phyloP scores from a whole-genome alignment of 2,888 invertebrate genomes.

The Aphodius sticticus region DNA sequence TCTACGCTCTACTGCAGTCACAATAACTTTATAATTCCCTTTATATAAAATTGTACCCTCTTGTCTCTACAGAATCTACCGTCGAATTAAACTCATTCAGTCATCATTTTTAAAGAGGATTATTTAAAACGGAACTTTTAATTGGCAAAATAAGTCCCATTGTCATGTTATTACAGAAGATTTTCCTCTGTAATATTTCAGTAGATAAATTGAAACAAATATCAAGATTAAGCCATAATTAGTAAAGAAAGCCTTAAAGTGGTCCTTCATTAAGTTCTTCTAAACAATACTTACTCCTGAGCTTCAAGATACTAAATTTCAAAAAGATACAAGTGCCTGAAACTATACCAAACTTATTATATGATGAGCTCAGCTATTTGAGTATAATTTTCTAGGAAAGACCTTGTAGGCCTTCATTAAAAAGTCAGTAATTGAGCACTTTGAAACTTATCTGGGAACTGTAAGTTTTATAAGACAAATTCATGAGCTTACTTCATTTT shows the following conservation, averaged over 20 bases:
- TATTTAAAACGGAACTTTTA: not conserved
- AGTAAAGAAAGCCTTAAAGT: not conserved
- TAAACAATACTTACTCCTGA: not conserved
- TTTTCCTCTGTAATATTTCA: not conserved
- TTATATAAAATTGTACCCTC: too few relatives aligned
- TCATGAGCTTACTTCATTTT: too few relatives aligned
- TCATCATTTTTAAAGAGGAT: not conserved
- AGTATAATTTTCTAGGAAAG: not conserved
- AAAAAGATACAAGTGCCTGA: not conserved
- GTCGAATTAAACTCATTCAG: not conserved
- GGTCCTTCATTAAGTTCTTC: not conserved
- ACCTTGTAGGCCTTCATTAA: not conserved
- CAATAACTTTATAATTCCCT: too few relatives aligned
- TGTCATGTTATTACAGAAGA: not conserved
- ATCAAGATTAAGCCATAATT: not conserved
- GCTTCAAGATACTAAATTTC: not conserved
- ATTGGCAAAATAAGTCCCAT: not conserved
- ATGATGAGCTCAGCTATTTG: too few relatives aligned
- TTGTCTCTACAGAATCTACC: too few relatives aligned
- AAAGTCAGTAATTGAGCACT: not conserved
- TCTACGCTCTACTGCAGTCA: too few relatives aligned
- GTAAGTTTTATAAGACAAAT: not conserved
- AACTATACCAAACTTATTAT: not conserved
- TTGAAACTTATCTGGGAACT: not conserved
- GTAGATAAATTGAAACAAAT: not conserved